Evolutionary conservation across 2,888 invertebrate genomes (phyloP).

Genomic region (Seira sanloemensis): DNA sequence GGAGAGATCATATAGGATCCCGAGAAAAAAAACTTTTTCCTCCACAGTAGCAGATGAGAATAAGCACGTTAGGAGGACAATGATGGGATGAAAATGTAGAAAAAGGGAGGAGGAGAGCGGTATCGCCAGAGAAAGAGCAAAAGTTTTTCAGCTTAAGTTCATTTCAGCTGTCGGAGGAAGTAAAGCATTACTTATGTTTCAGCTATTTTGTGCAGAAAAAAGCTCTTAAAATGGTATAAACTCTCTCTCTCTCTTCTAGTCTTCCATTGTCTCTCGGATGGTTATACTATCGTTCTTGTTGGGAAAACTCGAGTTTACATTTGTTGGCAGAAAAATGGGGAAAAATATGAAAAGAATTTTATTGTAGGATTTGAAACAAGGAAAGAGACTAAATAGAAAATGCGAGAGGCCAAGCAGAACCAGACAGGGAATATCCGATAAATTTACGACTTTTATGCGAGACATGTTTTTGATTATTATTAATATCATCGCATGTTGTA

Average conservation of each 20-base stretch:
- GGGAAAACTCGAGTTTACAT: not conserved
- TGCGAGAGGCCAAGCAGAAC: not conserved
- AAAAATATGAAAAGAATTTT: no score
- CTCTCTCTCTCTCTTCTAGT: no score
- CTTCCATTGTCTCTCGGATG: no score
- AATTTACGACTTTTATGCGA: slow-evolving; percentile 39
- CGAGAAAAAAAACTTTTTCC: not conserved
- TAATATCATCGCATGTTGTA: not conserved
- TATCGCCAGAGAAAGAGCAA: slow-evolving; percentile 8
- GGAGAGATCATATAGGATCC: not conserved
- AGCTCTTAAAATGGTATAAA: not conserved
- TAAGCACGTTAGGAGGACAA: no score
- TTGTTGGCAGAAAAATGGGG: not conserved
- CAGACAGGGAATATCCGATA: slow-evolving; percentile 28
- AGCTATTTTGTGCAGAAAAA: not conserved
- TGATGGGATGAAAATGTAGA: not conserved
- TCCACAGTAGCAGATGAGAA: not conserved
- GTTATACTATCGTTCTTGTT: no score
- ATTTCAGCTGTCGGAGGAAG: slow-evolving; percentile 52
- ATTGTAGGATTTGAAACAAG: not conserved
- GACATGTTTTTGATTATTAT: slow-evolving; percentile 51
- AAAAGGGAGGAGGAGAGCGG: not conserved
- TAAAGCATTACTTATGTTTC: slow-evolving; percentile 42
- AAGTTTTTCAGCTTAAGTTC: slow-evolving; percentile 31
- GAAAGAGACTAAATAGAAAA: not conserved